These are phyloP conservation scores for Ophiothrix spiculata DNA, from an alignment of 35 echinoderm and acorn worm genomes.

Conservation along the genomic window DNA sequence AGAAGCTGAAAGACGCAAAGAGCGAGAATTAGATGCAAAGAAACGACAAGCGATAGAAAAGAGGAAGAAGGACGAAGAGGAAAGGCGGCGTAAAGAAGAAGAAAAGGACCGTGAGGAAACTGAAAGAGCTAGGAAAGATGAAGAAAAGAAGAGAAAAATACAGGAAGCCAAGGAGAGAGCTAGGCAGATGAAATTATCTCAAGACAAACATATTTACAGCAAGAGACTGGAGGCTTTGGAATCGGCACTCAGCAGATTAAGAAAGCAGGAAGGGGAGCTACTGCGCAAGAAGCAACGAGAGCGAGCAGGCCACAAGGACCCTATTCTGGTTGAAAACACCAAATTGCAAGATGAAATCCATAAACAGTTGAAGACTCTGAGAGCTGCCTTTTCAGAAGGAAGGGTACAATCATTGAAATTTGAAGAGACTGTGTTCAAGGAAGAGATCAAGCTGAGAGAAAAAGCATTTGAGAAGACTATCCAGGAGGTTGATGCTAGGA, in stretches of 20 bases:
- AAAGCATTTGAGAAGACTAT: background rate
- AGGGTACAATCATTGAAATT: background rate
- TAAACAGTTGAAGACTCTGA: conserved; percentile 60
- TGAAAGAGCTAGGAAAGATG: conserved; percentile 38
- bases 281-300: conserved; percentile 65
- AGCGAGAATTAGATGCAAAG: conserved; percentile 18
- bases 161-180: conserved; percentile 46
- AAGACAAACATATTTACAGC: conserved; percentile 30
- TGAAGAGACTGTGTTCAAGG: background rate
- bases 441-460: conserved; percentile 5
- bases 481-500: conserved; percentile 29
- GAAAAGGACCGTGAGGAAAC: conserved; percentile 37
- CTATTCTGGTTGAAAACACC: conserved; percentile 66
- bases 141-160: conserved; percentile 51
- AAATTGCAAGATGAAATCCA: conserved; percentile 75
- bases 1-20: conserved; percentile 12
- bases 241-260: conserved; percentile 57
- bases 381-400: conserved; percentile 51
- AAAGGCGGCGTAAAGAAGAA: conserved; percentile 46
- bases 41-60: conserved; percentile 28
- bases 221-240: conserved; percentile 56
- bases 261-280: conserved; percentile 78
- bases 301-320: conserved; percentile 82
- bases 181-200: background rate
- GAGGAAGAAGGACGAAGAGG: conserved; percentile 46